These are phyloP conservation scores for Drosophila rellima DNA, from an alignment of 2,888 invertebrate genomes.

Conservation along the genomic window DNA sequence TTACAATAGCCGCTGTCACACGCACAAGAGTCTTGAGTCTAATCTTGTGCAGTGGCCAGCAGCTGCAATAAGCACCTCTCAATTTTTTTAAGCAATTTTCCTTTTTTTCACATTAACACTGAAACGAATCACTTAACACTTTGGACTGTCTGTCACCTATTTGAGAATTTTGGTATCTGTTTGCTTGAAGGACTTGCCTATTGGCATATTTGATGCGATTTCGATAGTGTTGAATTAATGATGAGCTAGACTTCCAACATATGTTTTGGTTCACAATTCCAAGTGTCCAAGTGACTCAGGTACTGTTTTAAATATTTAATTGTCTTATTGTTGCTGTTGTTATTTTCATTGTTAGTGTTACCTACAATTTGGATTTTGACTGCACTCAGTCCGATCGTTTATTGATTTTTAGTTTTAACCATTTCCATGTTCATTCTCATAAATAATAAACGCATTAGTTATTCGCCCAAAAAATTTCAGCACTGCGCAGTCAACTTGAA, in stretches of 20 bases:
- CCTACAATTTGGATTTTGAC: conserved; percentile 2
- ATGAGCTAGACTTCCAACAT: conserved; percentile 51
- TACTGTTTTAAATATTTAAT: conserved; percentile 68
- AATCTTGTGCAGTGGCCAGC: conserved; percentile 99
- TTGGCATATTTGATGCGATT: conserved; percentile 34
- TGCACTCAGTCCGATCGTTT: conserved; percentile 16
- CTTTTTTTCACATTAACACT: conserved; percentile 12
- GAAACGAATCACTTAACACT: conserved; percentile 11
- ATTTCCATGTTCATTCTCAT: conserved; percentile 1
- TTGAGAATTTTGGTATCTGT: conserved; percentile 5
- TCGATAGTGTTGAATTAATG: conserved; percentile 58
- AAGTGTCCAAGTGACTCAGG: conserved; percentile 14
- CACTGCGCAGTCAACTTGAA: conserved; percentile 4
- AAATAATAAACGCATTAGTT: conserved; percentile 8
- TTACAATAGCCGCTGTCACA: conserved; percentile 99
- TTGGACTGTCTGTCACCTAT: conserved; percentile 5
- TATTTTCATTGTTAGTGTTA: background rate
- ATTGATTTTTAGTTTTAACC: conserved; percentile 63
- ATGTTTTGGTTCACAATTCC: conserved; percentile 63
- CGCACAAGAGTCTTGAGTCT: conserved; percentile 97
- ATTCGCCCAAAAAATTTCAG: background rate
- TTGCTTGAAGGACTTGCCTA: conserved; percentile 14
- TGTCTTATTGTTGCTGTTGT: conserved; percentile 3
- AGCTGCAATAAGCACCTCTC: conserved; percentile 92
- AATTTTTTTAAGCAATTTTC: background rate